Conservation (phyloP, 2,888 invertebrate species). For the Lithodes maja region DNA sequence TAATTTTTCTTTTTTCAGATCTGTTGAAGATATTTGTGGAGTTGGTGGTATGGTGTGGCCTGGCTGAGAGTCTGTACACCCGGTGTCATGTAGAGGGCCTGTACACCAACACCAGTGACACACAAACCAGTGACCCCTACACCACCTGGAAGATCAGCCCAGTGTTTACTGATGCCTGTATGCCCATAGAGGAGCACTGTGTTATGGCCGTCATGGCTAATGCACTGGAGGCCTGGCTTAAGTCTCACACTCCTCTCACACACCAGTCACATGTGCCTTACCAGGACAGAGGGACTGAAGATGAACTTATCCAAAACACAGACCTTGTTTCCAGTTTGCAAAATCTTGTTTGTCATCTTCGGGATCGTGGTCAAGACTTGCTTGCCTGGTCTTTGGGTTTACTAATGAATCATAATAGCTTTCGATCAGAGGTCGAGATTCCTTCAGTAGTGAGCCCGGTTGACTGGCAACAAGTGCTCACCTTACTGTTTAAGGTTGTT, state of each 20-base stretch:
- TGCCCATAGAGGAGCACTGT: conserved; percentile 54
- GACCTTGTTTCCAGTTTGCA: not conserved
- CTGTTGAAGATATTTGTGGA: conserved; percentile 35
- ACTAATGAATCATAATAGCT: not conserved
- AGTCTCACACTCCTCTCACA: not conserved
- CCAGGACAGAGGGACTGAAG: not conserved
- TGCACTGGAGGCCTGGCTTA: conserved; percentile 29
- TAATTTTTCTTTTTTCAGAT: conserved; percentile 26
- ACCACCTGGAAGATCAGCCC: conserved; percentile 59
- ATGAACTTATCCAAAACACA: not conserved
- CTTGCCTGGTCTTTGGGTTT: conserved; percentile 36
- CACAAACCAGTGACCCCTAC: conserved; percentile 37
- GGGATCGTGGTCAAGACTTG: conserved; percentile 61
- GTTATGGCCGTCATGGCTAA: conserved; percentile 37
- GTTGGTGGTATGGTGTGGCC: conserved; percentile 46
- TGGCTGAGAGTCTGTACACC: conserved; percentile 45
- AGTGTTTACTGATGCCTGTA: conserved; percentile 55
- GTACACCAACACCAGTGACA: conserved; percentile 18
- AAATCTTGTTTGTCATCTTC: conserved; percentile 49
- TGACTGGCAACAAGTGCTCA: conserved; percentile 46
- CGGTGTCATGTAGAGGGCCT: conserved; percentile 52
- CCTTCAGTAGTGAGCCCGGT: not conserved
- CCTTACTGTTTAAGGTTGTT: conserved; percentile 60
- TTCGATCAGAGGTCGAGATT: not conserved
- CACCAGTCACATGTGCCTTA: not conserved